phyloP scores from a whole-genome alignment of 2,888 invertebrate species.

The Bellardia pandia region DNA sequence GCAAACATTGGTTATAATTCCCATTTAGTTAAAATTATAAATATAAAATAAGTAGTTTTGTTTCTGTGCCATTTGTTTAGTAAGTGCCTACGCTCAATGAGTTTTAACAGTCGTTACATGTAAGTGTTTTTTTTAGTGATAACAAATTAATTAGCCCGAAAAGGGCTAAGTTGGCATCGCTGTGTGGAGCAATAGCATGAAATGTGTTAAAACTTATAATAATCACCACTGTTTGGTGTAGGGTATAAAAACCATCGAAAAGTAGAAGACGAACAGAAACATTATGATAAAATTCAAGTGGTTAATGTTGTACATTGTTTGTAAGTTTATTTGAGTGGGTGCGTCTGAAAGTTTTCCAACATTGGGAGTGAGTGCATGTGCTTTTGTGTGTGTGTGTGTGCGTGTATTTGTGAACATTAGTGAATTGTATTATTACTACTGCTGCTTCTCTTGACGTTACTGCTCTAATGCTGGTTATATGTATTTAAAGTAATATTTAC shows the following conservation, averaged over 20 bases:
- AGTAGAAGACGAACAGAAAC: background rate
- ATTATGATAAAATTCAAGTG: constrained; percentile 39
- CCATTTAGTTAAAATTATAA: too few relatives aligned
- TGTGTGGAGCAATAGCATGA: too few relatives aligned
- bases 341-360: background rate
- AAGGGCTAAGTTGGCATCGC: too few relatives aligned
- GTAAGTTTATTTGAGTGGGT: background rate
- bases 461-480: constrained; percentile 34
- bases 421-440: constrained; percentile 27
- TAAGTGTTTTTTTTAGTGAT: too few relatives aligned
- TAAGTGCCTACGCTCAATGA: too few relatives aligned
- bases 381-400: background rate
- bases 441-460: constrained; percentile 1
- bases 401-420: constrained; percentile 8
- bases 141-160: too few relatives aligned
- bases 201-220: background rate
- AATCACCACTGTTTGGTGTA: background rate
- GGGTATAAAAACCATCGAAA: background rate
- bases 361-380: background rate
- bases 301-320: constrained; percentile 25
- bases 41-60: too few relatives aligned
- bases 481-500: constrained; percentile 48
- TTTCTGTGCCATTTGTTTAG: too few relatives aligned
- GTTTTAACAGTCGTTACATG: too few relatives aligned
- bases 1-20: too few relatives aligned